Conservation (phyloP, 2,797 vertebrate genomes). For the Platalea minor region DNA sequence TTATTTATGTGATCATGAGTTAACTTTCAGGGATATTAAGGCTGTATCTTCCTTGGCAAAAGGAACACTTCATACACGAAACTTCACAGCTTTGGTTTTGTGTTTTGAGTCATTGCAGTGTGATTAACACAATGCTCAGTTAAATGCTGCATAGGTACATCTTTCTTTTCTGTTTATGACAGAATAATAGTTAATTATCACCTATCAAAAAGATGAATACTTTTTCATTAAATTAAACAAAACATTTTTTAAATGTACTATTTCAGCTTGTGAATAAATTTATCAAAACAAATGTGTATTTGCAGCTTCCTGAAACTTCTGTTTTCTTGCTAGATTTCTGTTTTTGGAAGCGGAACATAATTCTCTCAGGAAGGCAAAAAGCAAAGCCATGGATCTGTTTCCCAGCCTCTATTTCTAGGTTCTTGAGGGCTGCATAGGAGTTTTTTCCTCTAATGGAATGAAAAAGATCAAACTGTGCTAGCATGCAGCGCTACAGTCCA, state of each 20-base stretch:
- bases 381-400: not conserved
- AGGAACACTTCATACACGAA: conserved; percentile 55
- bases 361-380: not conserved
- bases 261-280: conserved; percentile 62
- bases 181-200: conserved; percentile 75
- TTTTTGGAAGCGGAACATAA: not conserved
- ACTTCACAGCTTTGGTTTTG: conserved; percentile 48
- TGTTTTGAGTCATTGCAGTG: conserved; percentile 70
- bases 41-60: conserved; percentile 28
- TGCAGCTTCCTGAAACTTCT: conserved; percentile 31
- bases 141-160: conserved; percentile 59
- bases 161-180: conserved; percentile 75
- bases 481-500: not conserved
- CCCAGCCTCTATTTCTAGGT: not conserved
- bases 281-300: conserved; percentile 54
- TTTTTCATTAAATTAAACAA: conserved; percentile 73
- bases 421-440: not conserved
- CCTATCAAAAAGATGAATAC: conserved; percentile 72
- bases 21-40: conserved; percentile 27
- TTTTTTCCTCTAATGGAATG: conserved; percentile 29
- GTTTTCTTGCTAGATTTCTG: not conserved
- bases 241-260: conserved; percentile 50
- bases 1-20: conserved; percentile 26
- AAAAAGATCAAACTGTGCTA: conserved; percentile 23
- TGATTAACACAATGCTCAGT: conserved; percentile 70